phyloP scores from a whole-genome alignment of 2,888 invertebrate genomes.

The Lymantria dispar region DNA sequence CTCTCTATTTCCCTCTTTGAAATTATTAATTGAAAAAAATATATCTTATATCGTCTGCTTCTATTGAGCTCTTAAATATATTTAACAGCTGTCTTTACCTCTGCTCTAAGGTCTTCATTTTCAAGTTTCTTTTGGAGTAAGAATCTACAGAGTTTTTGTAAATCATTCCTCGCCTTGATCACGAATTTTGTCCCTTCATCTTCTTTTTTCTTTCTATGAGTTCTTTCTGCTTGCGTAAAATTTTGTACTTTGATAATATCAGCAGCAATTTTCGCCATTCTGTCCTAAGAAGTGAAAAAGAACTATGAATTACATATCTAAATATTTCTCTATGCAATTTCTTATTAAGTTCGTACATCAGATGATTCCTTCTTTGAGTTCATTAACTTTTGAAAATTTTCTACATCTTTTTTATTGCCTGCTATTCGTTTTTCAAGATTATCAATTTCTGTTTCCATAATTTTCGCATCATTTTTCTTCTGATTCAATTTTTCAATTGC shows the following conservation, averaged over 20 bases:
- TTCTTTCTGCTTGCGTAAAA: constrained; percentile 35
- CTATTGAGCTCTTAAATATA: too few relatives aligned
- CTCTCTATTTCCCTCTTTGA: too few relatives aligned
- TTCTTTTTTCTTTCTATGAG: constrained; percentile 48
- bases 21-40: too few relatives aligned
- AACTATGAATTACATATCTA: not conserved
- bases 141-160: constrained; percentile 57
- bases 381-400: constrained; percentile 36
- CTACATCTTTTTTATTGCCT: constrained; percentile 44
- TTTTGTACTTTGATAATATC: constrained; percentile 42
- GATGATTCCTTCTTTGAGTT: constrained; percentile 45
- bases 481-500: constrained; percentile 50
- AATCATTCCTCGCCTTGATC: constrained; percentile 60
- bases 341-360: constrained; percentile 44
- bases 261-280: constrained; percentile 34
- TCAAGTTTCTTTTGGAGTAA: constrained; percentile 63
- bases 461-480: constrained; percentile 57
- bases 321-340: not conserved
- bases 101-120: constrained; percentile 60
- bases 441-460: constrained; percentile 51
- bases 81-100: constrained; percentile 38
- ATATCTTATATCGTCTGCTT: too few relatives aligned
- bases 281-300: constrained; percentile 36
- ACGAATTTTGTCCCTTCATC: constrained; percentile 50
- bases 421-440: constrained; percentile 50